phyloP scores from a whole-genome alignment of 2,888 invertebrate genomes.

The Meteorus colon region DNA sequence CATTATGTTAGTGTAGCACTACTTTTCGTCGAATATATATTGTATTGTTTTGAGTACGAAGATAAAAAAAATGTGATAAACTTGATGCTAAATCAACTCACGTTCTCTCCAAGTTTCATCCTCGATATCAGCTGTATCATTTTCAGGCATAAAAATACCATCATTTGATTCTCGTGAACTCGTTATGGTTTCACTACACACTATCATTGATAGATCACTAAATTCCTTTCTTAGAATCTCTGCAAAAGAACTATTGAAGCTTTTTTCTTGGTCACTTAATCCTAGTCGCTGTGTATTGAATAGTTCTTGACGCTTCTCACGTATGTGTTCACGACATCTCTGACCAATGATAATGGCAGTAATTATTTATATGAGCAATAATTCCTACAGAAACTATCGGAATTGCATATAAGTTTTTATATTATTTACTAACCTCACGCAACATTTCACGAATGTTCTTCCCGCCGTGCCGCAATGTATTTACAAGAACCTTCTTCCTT shows the following conservation, averaged over 20 bases:
- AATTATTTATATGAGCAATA: background rate
- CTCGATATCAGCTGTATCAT: constrained; percentile 62
- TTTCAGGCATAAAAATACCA: constrained; percentile 52
- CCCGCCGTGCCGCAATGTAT: constrained; percentile 66
- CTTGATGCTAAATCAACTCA: constrained; percentile 12
- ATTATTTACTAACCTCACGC: constrained; percentile 63
- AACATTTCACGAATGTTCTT: constrained; percentile 70
- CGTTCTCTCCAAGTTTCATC: constrained; percentile 48
- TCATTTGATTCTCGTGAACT: background rate
- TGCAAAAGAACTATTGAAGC: constrained; percentile 58
- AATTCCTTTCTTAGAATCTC: constrained; percentile 66
- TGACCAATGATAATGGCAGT: constrained; percentile 46
- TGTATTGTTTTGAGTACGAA: too few relatives aligned
- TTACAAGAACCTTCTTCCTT: constrained; percentile 57
- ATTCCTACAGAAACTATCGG: background rate
- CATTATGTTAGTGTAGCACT: too few relatives aligned
- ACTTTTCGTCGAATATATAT: too few relatives aligned
- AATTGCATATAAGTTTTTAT: background rate
- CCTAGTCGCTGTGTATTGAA: constrained; percentile 61
- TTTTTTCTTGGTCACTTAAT: constrained; percentile 50
- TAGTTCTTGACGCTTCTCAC: constrained; percentile 62
- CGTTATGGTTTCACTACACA: constrained; percentile 27
- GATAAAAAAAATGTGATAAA: background rate
- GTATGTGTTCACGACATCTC: constrained; percentile 66
- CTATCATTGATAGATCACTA: constrained; percentile 53